These are phyloP conservation scores for Papilio polyxenes DNA, from an alignment of 1,140 invertebrate species.

Conservation along the genomic window DNA sequence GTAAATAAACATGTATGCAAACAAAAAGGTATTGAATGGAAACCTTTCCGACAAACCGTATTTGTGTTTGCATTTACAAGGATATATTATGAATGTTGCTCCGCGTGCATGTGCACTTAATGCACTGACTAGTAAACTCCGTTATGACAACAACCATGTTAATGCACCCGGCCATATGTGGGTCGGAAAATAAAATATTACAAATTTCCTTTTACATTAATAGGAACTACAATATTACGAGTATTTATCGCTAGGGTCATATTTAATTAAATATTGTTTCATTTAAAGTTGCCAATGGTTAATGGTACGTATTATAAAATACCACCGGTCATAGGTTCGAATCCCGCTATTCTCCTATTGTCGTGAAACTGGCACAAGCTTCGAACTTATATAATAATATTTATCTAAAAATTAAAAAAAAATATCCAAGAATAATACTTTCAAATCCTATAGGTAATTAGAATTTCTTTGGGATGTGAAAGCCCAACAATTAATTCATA, in stretches of 20 bases:
- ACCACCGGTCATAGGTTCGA: too few species aligned
- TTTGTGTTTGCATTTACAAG: background rate
- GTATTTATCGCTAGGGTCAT: background rate
- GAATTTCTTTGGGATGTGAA: too few species aligned
- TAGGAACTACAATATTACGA: background rate
- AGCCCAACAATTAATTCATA: too few species aligned
- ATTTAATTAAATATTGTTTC: background rate
- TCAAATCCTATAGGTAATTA: too few species aligned
- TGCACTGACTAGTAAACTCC: background rate
- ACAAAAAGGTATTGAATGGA: conserved; percentile 14
- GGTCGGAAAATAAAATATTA: conserved; percentile 1
- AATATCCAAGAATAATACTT: too few species aligned
- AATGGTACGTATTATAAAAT: too few species aligned
- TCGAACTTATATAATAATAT: too few species aligned
- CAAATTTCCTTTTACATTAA: background rate
- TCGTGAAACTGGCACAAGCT: too few species aligned
- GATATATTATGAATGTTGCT: conserved; percentile 9
- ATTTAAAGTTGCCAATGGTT: too few species aligned
- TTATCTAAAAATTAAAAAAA: too few species aligned
- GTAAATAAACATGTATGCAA: background rate
- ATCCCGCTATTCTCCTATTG: too few species aligned
- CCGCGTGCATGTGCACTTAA: background rate
- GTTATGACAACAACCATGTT: background rate
- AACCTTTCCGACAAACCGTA: conserved; percentile 11
- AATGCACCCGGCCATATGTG: background rate